These are phyloP conservation scores for Procavia capensis DNA, from an alignment of 2,113 vertebrate genomes.

Conservation along the genomic window DNA sequence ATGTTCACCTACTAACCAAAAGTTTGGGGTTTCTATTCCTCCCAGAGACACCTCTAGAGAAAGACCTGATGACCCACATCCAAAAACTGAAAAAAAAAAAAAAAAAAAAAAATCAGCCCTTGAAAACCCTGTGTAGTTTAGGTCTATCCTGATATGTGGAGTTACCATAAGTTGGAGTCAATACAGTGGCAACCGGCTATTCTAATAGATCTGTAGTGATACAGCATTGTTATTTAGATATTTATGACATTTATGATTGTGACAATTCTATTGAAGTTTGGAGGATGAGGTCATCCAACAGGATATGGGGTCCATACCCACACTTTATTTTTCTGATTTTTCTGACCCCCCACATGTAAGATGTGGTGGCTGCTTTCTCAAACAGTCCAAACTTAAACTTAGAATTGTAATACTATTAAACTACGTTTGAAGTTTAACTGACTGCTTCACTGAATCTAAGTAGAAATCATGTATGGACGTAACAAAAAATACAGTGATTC, in stretches of 20 bases:
- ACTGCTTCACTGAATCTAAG: not conserved
- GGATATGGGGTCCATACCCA: not conserved
- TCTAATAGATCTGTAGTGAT: not conserved
- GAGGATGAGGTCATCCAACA: not conserved
- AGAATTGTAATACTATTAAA: not conserved
- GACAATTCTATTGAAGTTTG: not conserved
- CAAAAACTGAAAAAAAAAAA: too few relatives aligned
- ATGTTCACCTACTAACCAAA: not conserved
- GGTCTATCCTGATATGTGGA: not conserved
- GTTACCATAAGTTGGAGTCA: not conserved
- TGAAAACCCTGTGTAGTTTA: not conserved
- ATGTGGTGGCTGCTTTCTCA: not conserved
- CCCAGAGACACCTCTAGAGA: too few relatives aligned
- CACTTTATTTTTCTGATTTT: conserved; percentile 18
- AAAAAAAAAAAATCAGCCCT: not conserved
- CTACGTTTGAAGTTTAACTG: not conserved
- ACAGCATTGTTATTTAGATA: not conserved
- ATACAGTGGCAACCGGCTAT: not conserved
- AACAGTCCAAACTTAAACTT: not conserved
- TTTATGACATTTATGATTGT: not conserved
- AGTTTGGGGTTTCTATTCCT: not conserved
- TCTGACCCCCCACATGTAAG: not conserved
- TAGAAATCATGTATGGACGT: not conserved
- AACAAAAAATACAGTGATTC: not conserved
- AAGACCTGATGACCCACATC: too few relatives aligned